Conservation (phyloP, 2,888 invertebrate species). For the Eupithecia insigniata region DNA sequence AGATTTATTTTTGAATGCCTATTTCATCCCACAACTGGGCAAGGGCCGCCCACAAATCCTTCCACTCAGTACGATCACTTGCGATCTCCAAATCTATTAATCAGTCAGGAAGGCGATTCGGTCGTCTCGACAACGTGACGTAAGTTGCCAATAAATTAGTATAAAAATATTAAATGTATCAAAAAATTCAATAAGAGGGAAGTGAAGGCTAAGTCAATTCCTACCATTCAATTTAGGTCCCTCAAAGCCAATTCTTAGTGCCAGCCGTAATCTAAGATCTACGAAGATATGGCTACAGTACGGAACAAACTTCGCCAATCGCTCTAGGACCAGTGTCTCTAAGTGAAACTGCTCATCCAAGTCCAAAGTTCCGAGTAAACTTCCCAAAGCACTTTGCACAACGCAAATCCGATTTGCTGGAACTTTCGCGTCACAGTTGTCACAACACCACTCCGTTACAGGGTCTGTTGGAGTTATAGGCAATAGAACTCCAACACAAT, state of each 20-base stretch:
- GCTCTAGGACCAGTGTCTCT: slow-evolving; percentile 62
- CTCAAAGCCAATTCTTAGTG: slow-evolving; percentile 64
- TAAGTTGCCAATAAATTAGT: background rate
- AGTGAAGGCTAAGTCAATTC: background rate
- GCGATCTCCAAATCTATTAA: background rate
- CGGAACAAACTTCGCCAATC: slow-evolving; percentile 67
- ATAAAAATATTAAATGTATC: too few relatives aligned
- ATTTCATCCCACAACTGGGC: background rate
- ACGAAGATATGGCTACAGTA: slow-evolving; percentile 72
- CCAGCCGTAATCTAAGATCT: slow-evolving; percentile 67
- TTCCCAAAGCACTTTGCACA: slow-evolving; percentile 79
- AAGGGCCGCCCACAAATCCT: background rate
- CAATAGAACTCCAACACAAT: slow-evolving; percentile 81
- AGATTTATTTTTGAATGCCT: background rate
- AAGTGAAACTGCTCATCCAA: slow-evolving; percentile 77
- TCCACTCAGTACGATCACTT: background rate
- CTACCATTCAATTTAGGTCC: slow-evolving; percentile 64
- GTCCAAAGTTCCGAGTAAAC: slow-evolving; percentile 78
- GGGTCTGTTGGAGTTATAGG: slow-evolving; percentile 78
- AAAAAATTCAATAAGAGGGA: background rate
- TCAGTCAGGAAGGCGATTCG: background rate
- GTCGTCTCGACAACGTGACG: background rate
- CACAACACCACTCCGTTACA: slow-evolving; percentile 83
- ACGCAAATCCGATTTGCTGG: slow-evolving; percentile 72
- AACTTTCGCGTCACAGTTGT: slow-evolving; percentile 72